These are phyloP conservation scores for Dolichallabes microphthalmus DNA, from an alignment of 2,113 vertebrate genomes.

Conservation along the genomic window DNA sequence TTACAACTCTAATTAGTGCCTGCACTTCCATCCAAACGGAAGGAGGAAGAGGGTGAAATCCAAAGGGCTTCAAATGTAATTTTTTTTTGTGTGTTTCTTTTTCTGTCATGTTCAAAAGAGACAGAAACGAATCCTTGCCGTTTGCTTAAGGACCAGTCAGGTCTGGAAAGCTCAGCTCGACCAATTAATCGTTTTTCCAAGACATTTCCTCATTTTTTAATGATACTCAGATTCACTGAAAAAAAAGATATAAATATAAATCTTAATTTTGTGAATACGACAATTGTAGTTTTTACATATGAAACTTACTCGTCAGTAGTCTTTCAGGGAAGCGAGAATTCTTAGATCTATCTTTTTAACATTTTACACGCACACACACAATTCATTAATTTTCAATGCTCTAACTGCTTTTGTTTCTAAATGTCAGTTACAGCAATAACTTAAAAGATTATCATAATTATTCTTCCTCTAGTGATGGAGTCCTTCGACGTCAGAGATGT, in stretches of 20 bases:
- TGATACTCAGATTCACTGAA: conserved; percentile 59
- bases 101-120: conserved; percentile 39
- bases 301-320: conserved; percentile 54
- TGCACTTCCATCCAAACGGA: conserved; percentile 53
- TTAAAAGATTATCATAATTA: conserved; percentile 10
- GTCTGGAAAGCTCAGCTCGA: conserved; percentile 56
- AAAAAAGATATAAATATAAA: conserved; percentile 61
- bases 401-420: background rate
- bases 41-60: conserved; percentile 42
- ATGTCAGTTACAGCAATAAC: conserved; percentile 1
- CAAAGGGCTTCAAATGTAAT: conserved; percentile 47
- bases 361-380: background rate
- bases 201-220: conserved; percentile 53
- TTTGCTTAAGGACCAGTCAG: conserved; percentile 54
- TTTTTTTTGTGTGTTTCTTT: conserved; percentile 42
- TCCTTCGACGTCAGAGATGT: background rate
- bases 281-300: conserved; percentile 64
- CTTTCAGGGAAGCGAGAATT: conserved; percentile 49
- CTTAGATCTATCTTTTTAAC: conserved; percentile 17
- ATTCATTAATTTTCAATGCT: background rate
- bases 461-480: background rate
- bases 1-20: conserved; percentile 54
- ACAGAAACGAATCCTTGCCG: conserved; percentile 41
- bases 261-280: conserved; percentile 66
- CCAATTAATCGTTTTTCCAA: conserved; percentile 64